Evolutionary conservation across 1,140 invertebrate species (phyloP).

Genomic region (Hycleus cichorii): DNA sequence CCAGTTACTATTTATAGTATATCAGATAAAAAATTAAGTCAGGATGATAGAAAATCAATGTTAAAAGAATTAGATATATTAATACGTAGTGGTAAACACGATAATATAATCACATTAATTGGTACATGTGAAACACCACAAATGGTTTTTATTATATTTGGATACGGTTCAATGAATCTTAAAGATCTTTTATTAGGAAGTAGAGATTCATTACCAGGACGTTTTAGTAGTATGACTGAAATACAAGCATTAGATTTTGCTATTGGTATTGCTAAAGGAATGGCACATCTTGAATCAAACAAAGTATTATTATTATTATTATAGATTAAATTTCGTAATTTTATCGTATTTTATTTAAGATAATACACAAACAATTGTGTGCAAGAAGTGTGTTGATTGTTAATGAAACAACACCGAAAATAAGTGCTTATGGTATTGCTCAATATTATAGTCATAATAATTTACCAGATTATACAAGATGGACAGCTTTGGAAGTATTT

Average conservation of each 20-base stretch:
- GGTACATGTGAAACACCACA: slow-evolving; percentile 73
- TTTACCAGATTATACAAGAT: slow-evolving; percentile 61
- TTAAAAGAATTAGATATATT: slow-evolving; percentile 65
- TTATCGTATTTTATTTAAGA: slow-evolving; percentile 44
- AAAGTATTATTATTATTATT: slow-evolving; percentile 34
- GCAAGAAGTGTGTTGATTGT: slow-evolving; percentile 61
- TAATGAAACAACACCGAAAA: slow-evolving; percentile 56
- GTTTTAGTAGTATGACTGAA: slow-evolving; percentile 57
- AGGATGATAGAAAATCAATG: slow-evolving; percentile 57
- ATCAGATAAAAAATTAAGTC: slow-evolving; percentile 51
- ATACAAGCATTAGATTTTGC: slow-evolving; percentile 50
- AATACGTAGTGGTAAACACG: slow-evolving; percentile 58
- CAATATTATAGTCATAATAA: slow-evolving; percentile 40
- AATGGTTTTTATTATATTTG: slow-evolving; percentile 61
- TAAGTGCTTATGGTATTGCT: slow-evolving; percentile 63
- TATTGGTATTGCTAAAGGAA: slow-evolving; percentile 53
- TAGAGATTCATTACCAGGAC: slow-evolving; percentile 51
- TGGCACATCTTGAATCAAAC: slow-evolving; percentile 55
- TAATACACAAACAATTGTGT: slow-evolving; percentile 64
- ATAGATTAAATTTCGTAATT: background rate
- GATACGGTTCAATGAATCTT: slow-evolving; percentile 55
- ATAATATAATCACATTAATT: slow-evolving; percentile 64
- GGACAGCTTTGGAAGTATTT: slow-evolving; percentile 71
- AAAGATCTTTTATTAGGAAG: slow-evolving; percentile 61
- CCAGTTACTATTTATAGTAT: slow-evolving; percentile 44